These are phyloP conservation scores for Gonioctena quinquepunctata DNA, from an alignment of 1,140 invertebrate species.

Conservation along the genomic window DNA sequence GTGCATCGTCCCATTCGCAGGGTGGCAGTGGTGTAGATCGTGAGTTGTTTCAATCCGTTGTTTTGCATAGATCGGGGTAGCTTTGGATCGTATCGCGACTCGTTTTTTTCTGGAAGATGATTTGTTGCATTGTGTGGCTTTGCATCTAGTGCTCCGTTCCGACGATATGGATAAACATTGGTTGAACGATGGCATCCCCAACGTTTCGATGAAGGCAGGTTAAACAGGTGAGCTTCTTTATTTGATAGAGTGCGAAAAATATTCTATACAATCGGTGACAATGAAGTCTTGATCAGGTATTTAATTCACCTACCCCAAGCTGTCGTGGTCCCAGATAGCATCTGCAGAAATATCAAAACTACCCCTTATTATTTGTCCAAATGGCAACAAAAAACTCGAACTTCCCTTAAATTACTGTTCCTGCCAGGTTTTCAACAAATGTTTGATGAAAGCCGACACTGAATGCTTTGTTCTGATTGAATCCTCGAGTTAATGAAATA, in stretches of 20 bases:
- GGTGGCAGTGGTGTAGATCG: neutral
- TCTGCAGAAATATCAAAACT: no score
- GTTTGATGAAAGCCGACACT: no score
- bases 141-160: neutral
- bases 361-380: no score
- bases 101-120: neutral
- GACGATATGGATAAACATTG: neutral
- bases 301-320: no score
- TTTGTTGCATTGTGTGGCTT: neutral
- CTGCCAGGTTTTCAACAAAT: no score
- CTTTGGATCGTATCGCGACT: no score
- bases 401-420: no score
- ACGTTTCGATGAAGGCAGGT: conserved; percentile 8
- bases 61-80: neutral
- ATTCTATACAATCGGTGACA: neutral
- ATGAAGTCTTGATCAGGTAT: no score
- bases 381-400: no score
- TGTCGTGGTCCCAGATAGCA: no score
- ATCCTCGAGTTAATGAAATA: no score
- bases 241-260: neutral
- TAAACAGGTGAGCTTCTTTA: conserved; percentile 6
- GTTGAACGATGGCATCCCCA: neutral
- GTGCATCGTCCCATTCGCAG: neutral
- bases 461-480: no score
- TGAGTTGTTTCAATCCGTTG: neutral